Evolutionary conservation across 1,140 invertebrate genomes (phyloP), one percentile per base, ranked within the genome.

Genomic region (Nasonia vitripennis): DNA sequence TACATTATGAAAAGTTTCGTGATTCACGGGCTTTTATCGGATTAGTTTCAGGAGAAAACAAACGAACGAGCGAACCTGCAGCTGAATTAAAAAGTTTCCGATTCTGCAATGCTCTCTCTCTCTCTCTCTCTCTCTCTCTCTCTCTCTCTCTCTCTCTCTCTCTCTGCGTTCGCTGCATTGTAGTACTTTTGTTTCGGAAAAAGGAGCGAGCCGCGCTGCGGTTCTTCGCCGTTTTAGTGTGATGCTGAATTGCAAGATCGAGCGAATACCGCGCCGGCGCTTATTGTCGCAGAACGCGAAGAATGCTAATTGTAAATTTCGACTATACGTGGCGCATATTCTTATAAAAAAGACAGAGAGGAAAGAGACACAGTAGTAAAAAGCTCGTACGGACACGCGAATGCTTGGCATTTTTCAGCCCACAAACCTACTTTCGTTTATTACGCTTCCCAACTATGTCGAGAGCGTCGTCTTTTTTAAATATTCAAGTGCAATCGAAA

Each of bases 1-100:
- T 78, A 27, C 27, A 41, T 37, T 37, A 37, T 37, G 34, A 48
- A 83, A 83, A 77, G 31, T 83, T 83, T 68, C 73, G 34, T 83
- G 62, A 83, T 79, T 71, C 83, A 71, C 67, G 41, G 41, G 75
- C 75, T 84, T 78, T 84, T 77, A 78, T 78, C 75, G 75, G 74
- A 84, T 84, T 84, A 71, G 83, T 84, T 84, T 70, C 67, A 11
- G 83, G 48, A 37, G 34, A 71, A 84, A 84, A 84, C 41, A 84
- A 78, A 84, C 55, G 74, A 84, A 62, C 73, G 11, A 20, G 27
- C 27, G 51, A 73, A 62, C 48, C 71, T 41, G 55, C 12, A 12
- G 74, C 9, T n/a, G 12, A 81, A 81, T 81, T 81, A 81, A 81
- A 81, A 81, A 78, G 34, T 84, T 84, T 77, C 37, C 20, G n/a